Conservation (phyloP, 2,888 invertebrate species). For the Aphodius granarius region DNA sequence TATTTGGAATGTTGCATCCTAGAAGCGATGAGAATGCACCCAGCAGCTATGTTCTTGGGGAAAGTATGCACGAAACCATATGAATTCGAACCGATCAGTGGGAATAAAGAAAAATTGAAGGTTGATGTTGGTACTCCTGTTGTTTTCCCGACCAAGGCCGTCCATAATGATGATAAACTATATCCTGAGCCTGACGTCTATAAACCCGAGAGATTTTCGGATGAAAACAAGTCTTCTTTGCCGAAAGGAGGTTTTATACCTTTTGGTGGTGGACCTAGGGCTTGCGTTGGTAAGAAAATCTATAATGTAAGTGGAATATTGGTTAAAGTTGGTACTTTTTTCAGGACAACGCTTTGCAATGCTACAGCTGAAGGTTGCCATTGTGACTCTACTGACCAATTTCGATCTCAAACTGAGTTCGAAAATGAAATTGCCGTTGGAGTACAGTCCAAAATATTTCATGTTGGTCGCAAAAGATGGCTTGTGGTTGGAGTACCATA, state of each 20-base stretch:
- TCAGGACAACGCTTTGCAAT: slow-evolving; percentile 39
- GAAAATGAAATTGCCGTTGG: slow-evolving; percentile 35
- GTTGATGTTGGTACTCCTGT: slow-evolving; percentile 33
- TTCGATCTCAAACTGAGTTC: slow-evolving; percentile 35
- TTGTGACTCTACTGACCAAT: slow-evolving; percentile 32
- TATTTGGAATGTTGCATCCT: slow-evolving; percentile 17
- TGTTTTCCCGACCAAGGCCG: slow-evolving; percentile 30
- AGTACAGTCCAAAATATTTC: slow-evolving; percentile 33
- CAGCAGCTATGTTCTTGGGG: slow-evolving; percentile 34
- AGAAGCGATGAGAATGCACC: slow-evolving; percentile 38
- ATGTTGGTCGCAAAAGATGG: slow-evolving; percentile 31
- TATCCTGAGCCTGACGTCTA: slow-evolving; percentile 34
- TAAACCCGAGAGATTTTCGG: slow-evolving; percentile 37
- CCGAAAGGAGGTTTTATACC: slow-evolving; percentile 38
- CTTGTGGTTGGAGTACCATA: slow-evolving; percentile 36
- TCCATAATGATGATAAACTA: slow-evolving; percentile 34
- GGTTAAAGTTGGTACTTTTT: slow-evolving; percentile 14
- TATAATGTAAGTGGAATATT: neutral
- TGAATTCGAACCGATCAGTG: slow-evolving; percentile 28
- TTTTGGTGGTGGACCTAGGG: slow-evolving; percentile 43
- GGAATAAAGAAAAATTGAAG: slow-evolving; percentile 35
- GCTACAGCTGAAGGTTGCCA: slow-evolving; percentile 37
- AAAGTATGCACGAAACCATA: slow-evolving; percentile 36
- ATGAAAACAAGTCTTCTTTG: slow-evolving; percentile 38
- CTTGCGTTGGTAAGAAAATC: slow-evolving; percentile 39